Conservation (phyloP, 1,140 invertebrate species). For the Chymomyza costata region DNA sequence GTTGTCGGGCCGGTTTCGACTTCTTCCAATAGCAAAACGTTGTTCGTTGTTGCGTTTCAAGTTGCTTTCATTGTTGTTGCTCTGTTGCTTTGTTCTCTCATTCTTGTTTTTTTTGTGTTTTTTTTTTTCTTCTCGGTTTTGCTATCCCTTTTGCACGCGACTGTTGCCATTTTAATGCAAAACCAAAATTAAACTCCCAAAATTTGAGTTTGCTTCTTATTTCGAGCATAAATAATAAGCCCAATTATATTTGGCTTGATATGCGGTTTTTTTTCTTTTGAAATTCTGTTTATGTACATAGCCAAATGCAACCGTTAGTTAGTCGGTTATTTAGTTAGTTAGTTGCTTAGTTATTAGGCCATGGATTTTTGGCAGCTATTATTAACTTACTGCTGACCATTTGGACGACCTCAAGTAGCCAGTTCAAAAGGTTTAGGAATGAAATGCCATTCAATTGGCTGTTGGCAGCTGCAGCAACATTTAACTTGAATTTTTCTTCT, state of each 20-base stretch:
- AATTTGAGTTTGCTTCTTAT: too few relatives aligned
- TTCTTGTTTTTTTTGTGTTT: constrained; percentile 8
- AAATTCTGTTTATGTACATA: constrained; percentile 9
- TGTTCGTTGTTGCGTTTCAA: constrained; percentile 39
- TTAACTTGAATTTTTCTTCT: too few relatives aligned
- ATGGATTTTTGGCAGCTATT: constrained; percentile 26
- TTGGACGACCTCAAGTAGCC: too few relatives aligned
- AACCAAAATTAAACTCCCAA: too few relatives aligned
- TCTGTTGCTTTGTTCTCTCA: constrained; percentile 14
- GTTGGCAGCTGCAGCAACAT: too few relatives aligned
- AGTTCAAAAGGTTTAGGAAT: too few relatives aligned
- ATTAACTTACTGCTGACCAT: too few relatives aligned
- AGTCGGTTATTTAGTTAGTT: constrained; percentile 4
- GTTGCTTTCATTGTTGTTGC: constrained; percentile 14
- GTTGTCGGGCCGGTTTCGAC: constrained; percentile 59
- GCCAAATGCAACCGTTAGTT: constrained; percentile 4
- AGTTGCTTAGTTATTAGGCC: constrained; percentile 9
- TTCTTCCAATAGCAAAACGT: constrained; percentile 57
- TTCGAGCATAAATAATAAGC: constrained; percentile 48
- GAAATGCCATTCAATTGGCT: too few relatives aligned
- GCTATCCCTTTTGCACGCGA: neutral
- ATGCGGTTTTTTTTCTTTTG: constrained; percentile 23
- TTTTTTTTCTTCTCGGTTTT: constrained; percentile 9
- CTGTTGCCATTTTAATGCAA: constrained; percentile 55
- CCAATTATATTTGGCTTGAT: constrained; percentile 41